Evolutionary conservation across 64 coral and sea anemone species (phyloP).

Genomic region (Actinia equina): DNA sequence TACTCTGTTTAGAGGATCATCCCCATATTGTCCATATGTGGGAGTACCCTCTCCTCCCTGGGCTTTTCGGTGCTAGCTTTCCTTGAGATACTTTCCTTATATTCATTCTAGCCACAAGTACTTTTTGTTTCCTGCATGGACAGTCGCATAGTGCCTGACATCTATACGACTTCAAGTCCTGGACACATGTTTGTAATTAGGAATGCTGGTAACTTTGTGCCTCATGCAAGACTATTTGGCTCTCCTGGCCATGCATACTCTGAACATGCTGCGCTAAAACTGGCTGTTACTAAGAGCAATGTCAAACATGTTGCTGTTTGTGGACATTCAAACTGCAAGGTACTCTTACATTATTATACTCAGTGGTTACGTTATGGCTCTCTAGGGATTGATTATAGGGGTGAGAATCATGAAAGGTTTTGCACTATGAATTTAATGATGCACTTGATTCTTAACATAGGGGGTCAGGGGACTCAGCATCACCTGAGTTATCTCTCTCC

Average conservation of each 20-base stretch:
- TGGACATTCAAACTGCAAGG: slow-evolving; percentile 97
- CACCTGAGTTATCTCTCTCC: no score
- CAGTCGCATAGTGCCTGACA: slow-evolving; percentile 65
- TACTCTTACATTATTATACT: neutral
- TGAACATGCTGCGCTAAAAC: slow-evolving; percentile 67
- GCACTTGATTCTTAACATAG: no score
- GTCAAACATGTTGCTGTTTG: slow-evolving; percentile 78
- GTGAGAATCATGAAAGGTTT: no score
- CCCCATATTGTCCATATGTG: no score
- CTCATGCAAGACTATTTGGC: slow-evolving; percentile 74
- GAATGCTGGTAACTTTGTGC: slow-evolving; percentile 78
- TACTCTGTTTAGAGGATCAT: no score
- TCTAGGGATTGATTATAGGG: no score
- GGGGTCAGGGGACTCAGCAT: no score
- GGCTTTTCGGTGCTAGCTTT: no score
- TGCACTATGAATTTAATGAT: no score
- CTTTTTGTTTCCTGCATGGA: slow-evolving; percentile 79
- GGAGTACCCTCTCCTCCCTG: no score
- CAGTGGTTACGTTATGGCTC: no score
- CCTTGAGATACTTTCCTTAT: no score
- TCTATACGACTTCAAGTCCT: slow-evolving; percentile 55
- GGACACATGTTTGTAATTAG: slow-evolving; percentile 88
- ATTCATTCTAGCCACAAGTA: slow-evolving; percentile 49
- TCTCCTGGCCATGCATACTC: slow-evolving; percentile 14
- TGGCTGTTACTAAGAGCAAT: slow-evolving; percentile 40